A percentile compares a stretch with the other conserved stretches of the same genome.
These are phyloP conservation scores for Siniperca undulata DNA, from an alignment of 2,797 vertebrate genomes.

Conservation along the genomic window DNA sequence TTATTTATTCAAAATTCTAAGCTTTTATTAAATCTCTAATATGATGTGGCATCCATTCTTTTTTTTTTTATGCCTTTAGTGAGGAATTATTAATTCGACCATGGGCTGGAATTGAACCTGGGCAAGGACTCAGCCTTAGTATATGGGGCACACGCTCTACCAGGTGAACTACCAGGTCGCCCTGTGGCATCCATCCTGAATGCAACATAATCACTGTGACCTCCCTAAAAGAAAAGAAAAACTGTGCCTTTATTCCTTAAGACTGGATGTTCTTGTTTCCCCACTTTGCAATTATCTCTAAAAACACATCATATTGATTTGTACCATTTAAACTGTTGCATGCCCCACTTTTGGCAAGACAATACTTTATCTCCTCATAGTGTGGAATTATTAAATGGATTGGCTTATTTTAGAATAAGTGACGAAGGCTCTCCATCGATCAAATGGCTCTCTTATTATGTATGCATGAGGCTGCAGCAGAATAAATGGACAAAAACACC, in stretches of 20 bases:
- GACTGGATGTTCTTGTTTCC: constrained; percentile 12
- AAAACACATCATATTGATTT: constrained; percentile 5
- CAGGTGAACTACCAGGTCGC: too few species aligned
- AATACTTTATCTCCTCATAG: constrained; percentile 31
- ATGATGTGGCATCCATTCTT: neutral
- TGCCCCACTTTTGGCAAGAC: neutral
- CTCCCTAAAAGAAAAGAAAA: constrained; percentile 9
- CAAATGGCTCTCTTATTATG: constrained; percentile 59
- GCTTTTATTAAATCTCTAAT: neutral
- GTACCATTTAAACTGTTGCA: constrained; percentile 9
- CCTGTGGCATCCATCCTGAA: neutral
- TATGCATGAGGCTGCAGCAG: constrained; percentile 60
- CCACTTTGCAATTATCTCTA: constrained; percentile 1
- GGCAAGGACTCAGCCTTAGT: too few species aligned
- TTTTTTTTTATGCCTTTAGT: too few species aligned
- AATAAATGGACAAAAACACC: constrained; percentile 71
- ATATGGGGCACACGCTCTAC: too few species aligned
- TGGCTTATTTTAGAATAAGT: constrained; percentile 60
- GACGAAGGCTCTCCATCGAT: constrained; percentile 46
- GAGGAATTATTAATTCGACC: too few species aligned
- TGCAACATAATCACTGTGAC: constrained; percentile 20
- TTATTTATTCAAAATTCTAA: neutral
- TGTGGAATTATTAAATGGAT: constrained; percentile 53
- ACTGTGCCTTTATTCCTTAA: neutral
- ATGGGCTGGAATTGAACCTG: too few species aligned